Conservation (phyloP, 1,140 invertebrate species). For the Acromyrmex echinatior region DNA sequence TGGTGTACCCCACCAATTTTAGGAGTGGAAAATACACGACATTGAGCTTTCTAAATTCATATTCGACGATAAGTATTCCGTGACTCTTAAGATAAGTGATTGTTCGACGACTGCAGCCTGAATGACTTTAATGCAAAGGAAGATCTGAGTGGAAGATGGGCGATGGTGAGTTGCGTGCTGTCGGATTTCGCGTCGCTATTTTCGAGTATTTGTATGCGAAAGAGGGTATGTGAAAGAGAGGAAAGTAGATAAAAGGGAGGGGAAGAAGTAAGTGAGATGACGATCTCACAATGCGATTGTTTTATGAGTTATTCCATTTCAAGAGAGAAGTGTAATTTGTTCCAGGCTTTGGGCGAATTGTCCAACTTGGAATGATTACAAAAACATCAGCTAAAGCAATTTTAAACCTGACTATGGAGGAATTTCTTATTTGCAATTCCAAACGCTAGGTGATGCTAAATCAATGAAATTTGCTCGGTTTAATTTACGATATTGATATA, state of each 20-base stretch:
- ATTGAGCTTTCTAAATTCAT: slow-evolving; percentile 60
- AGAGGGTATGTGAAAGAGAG: background rate
- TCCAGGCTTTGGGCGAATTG: slow-evolving; percentile 56
- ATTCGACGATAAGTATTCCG: slow-evolving; percentile 68
- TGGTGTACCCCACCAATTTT: slow-evolving; percentile 1
- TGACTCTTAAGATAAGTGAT: slow-evolving; percentile 70
- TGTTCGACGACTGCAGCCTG: slow-evolving; percentile 32
- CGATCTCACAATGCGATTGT: slow-evolving; percentile 29
- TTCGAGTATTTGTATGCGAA: slow-evolving; percentile 70
- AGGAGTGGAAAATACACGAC: slow-evolving; percentile 27
- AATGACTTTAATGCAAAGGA: background rate
- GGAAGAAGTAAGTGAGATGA: background rate
- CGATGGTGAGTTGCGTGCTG: slow-evolving; percentile 50
- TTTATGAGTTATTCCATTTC: slow-evolving; percentile 64
- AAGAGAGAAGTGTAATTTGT: slow-evolving; percentile 64
- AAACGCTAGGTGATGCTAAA: slow-evolving; percentile 31
- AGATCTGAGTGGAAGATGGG: background rate
- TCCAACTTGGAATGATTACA: slow-evolving; percentile 56
- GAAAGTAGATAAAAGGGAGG: slow-evolving; percentile 18
- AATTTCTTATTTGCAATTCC: slow-evolving; percentile 64
- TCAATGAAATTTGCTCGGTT: background rate
- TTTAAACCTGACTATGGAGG: slow-evolving; percentile 6
- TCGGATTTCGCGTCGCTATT: slow-evolving; percentile 62
- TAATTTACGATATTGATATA: background rate
- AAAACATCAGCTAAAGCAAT: slow-evolving; percentile 47